Percentiles rank a stretch among this genome's conserved stretches.
Conservation (phyloP, 2,797 vertebrate genomes). For the Syngnathus acus region DNA sequence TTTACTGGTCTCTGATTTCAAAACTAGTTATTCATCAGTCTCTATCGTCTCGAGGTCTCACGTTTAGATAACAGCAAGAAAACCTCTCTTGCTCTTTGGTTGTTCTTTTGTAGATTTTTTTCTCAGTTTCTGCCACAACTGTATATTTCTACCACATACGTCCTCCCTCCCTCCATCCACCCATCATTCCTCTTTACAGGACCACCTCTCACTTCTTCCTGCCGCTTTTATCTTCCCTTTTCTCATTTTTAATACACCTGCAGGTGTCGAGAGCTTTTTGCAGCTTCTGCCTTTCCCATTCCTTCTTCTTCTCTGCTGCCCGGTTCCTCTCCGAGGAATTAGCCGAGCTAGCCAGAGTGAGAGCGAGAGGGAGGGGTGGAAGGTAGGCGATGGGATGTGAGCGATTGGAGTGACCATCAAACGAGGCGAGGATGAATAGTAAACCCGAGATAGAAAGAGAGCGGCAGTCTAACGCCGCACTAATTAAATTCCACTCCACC, state of each 20-base stretch:
- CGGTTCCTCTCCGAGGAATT: slow-evolving; percentile 44
- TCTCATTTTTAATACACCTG: slow-evolving; percentile 38
- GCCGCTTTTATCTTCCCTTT: slow-evolving; percentile 43
- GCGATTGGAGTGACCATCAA: slow-evolving; percentile 34
- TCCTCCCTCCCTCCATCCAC: slow-evolving; percentile 41
- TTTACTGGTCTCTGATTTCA: too few relatives aligned
- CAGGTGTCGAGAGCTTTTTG: slow-evolving; percentile 43
- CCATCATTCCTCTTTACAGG: slow-evolving; percentile 53
- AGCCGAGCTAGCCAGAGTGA: slow-evolving; percentile 14
- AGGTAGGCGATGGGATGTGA: slow-evolving; percentile 1
- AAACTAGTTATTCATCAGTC: too few relatives aligned
- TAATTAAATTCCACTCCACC: slow-evolving; percentile 47
- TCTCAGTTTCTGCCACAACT: slow-evolving; percentile 19
- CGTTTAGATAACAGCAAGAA: background rate
- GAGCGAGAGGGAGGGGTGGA: background rate
- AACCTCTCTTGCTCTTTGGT: background rate
- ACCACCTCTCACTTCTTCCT: slow-evolving; percentile 25
- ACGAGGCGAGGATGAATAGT: slow-evolving; percentile 27
- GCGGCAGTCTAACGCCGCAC: slow-evolving; percentile 22
- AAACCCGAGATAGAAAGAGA: slow-evolving; percentile 39
- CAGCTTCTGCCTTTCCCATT: slow-evolving; percentile 21
- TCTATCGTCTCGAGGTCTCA: background rate
- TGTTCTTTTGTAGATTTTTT: background rate
- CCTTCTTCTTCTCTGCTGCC: background rate
- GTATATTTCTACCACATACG: slow-evolving; percentile 43